phyloP scores from a whole-genome alignment of 1,140 invertebrate genomes.

The Hyposmocoma kahamanoa region DNA sequence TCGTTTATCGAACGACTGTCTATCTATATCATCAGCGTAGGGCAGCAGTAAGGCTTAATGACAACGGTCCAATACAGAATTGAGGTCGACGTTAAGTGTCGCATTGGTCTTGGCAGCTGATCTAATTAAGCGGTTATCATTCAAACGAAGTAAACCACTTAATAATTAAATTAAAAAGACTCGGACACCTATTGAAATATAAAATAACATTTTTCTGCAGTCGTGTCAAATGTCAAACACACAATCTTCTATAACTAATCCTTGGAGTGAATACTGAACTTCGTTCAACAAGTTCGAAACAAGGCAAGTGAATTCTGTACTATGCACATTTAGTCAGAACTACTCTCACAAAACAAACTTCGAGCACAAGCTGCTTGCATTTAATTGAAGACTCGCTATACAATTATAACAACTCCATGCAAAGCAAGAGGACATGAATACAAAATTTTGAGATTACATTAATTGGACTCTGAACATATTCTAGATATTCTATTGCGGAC shows the following conservation, averaged over 20 bases:
- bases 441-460: no score
- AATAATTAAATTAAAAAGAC: no score
- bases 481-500: no score
- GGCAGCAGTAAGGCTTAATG: constrained; percentile 46
- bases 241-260: no score
- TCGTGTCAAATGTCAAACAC: no score
- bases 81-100: constrained; percentile 34
- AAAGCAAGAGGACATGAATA: not conserved
- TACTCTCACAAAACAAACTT: constrained; percentile 15
- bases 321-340: not conserved
- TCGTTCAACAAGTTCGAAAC: not conserved
- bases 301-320: not conserved
- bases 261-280: no score
- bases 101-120: constrained; percentile 29
- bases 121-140: constrained; percentile 26
- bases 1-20: constrained; percentile 40
- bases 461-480: no score
- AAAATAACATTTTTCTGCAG: not conserved
- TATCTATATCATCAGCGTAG: constrained; percentile 35
- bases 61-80: constrained; percentile 47
- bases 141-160: not conserved
- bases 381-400: constrained; percentile 9
- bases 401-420: not conserved
- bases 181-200: not conserved
- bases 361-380: constrained; percentile 19